Conservation (phyloP, 1,140 invertebrate species). For the Galleria mellonella region DNA sequence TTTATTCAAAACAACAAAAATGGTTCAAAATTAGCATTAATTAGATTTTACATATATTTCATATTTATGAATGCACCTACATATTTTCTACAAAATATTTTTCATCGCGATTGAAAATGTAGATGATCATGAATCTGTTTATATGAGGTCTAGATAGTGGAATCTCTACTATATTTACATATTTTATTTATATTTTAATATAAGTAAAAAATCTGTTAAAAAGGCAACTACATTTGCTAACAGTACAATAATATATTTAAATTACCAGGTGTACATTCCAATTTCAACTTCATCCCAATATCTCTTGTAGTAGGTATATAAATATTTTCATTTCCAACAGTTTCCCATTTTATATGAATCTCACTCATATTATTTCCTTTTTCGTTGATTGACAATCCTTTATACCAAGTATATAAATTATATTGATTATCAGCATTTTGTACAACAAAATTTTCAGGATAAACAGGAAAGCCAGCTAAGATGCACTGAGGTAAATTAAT, state of each 20-base stretch:
- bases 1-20: too few species aligned
- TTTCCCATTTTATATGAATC: constrained; percentile 36
- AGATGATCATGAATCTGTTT: too few species aligned
- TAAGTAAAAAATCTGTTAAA: background rate
- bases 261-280: constrained; percentile 77
- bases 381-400: background rate
- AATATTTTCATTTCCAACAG: constrained; percentile 74
- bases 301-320: constrained; percentile 77
- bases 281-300: constrained; percentile 79
- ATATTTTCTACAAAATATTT: too few species aligned
- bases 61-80: too few species aligned
- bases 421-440: background rate
- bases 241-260: too few species aligned
- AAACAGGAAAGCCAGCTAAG: constrained; percentile 1
- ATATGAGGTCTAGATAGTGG: too few species aligned
- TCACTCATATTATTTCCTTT: constrained; percentile 3
- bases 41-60: too few species aligned
- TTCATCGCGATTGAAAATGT: too few species aligned
- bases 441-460: constrained; percentile 1
- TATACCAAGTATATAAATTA: background rate
- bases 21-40: too few species aligned
- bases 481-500: background rate
- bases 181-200: background rate
- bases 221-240: too few species aligned
- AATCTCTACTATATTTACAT: too few species aligned